A percentile compares a stretch with the other conserved stretches of the same genome.
Evolutionary conservation across 2,797 vertebrate species (phyloP).

Genomic region (Mallotus villosus): DNA sequence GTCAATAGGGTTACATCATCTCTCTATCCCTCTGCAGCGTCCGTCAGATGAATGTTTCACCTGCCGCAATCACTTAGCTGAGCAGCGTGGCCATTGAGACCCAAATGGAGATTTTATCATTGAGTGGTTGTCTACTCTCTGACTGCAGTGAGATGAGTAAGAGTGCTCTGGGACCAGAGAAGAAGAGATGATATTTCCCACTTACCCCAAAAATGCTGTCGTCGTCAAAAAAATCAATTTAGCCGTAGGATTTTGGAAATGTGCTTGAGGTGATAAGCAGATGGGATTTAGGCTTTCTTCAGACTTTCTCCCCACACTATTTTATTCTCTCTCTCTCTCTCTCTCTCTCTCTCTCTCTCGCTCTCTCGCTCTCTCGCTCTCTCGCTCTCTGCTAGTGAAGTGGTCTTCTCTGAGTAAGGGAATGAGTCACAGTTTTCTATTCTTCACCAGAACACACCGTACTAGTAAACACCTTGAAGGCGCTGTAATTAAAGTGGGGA

Average conservation of each 20-base stretch:
- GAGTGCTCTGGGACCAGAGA: neutral
- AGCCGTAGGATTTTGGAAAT: conserved; percentile 62
- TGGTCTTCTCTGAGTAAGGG: neutral
- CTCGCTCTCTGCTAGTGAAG: neutral
- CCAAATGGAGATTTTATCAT: conserved; percentile 38
- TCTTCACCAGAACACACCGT: neutral
- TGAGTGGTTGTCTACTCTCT: conserved; percentile 22
- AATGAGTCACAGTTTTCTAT: neutral
- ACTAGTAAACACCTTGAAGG: neutral
- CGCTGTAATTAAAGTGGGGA: neutral
- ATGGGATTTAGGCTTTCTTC: conserved; percentile 12
- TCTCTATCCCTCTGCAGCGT: neutral
- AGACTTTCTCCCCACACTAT: no score
- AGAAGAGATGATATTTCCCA: conserved; percentile 41
- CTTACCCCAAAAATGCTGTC: conserved; percentile 57
- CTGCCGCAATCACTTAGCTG: neutral
- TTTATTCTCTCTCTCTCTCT: neutral
- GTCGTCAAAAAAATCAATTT: conserved; percentile 62
- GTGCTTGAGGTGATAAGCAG: conserved; percentile 66
- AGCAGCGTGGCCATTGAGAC: conserved; percentile 20
- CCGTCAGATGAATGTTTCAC: neutral
- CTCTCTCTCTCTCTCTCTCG: neutral
- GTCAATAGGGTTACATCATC: neutral
- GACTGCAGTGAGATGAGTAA: neutral
- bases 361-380: no score